Evolutionary conservation across 1,140 invertebrate genomes (phyloP).

Genomic region (Marisa cornuarietis): DNA sequence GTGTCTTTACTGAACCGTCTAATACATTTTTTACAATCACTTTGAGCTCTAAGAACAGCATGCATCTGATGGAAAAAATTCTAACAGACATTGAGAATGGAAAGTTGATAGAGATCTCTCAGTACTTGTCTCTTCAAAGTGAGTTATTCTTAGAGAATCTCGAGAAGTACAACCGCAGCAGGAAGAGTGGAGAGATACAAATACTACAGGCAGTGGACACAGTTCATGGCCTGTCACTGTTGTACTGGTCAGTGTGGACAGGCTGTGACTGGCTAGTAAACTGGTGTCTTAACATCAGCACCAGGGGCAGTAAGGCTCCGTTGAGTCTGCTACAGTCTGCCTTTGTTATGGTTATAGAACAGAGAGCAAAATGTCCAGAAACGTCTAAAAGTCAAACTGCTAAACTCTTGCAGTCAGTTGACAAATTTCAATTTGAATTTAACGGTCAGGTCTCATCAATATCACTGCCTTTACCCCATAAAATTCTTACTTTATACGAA

Average conservation of each 20-base stretch:
- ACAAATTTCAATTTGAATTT: no score
- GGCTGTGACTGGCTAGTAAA: not conserved
- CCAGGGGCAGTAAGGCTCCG: not conserved
- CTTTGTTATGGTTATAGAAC: not conserved
- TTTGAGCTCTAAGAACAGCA: not conserved
- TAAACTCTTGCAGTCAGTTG: no score
- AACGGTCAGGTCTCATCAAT: not conserved
- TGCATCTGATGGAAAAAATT: conserved; percentile 1
- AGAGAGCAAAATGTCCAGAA: not conserved
- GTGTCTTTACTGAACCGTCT: not conserved
- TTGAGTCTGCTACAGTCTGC: not conserved
- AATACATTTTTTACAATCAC: not conserved
- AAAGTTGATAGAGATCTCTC: not conserved
- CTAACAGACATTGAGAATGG: not conserved
- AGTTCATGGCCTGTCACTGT: not conserved
- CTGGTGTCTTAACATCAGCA: not conserved
- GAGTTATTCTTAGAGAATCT: not conserved
- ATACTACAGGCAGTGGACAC: not conserved
- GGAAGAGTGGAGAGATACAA: not conserved
- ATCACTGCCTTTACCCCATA: not conserved
- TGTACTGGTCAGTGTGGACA: conserved; percentile 7
- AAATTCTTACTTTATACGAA: no score
- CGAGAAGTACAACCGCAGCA: not conserved
- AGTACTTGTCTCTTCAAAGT: conserved; percentile 4
- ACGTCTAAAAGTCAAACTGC: not conserved